These are phyloP conservation scores for Darevskia mixta DNA, from an alignment of 2,797 vertebrate genomes.

Conservation along the genomic window DNA sequence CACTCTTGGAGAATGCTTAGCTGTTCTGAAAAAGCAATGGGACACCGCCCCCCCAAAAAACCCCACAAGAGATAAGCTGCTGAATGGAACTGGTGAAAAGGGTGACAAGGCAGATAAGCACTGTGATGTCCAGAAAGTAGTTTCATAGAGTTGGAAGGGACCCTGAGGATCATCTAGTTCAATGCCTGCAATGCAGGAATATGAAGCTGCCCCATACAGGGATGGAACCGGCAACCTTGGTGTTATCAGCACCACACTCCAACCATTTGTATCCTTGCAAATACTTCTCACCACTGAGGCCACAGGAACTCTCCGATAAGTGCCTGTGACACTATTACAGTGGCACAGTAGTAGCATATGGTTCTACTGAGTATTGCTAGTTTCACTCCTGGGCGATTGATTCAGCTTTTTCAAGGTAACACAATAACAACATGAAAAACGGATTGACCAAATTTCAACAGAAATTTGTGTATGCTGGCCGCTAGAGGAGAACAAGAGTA, in stretches of 20 bases:
- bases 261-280: too few relatives aligned
- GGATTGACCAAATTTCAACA: not conserved
- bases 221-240: too few relatives aligned
- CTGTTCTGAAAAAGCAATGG: not conserved
- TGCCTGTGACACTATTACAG: not conserved
- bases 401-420: not conserved
- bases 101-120: not conserved
- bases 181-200: too few relatives aligned
- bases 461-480: not conserved
- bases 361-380: not conserved
- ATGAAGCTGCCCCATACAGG: too few relatives aligned
- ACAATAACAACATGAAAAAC: not conserved
- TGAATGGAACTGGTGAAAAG: not conserved
- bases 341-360: not conserved
- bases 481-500: not conserved
- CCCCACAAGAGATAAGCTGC: not conserved
- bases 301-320: not conserved
- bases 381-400: not conserved
- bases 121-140: not conserved
- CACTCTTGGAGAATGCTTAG: not conserved
- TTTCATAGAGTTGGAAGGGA: too few relatives aligned
- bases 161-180: too few relatives aligned
- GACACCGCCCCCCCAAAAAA: not conserved
- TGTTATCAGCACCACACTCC: too few relatives aligned
- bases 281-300: not conserved